phyloP scores from a whole-genome alignment of 2,797 vertebrate species.

The Danio albolineatus region DNA sequence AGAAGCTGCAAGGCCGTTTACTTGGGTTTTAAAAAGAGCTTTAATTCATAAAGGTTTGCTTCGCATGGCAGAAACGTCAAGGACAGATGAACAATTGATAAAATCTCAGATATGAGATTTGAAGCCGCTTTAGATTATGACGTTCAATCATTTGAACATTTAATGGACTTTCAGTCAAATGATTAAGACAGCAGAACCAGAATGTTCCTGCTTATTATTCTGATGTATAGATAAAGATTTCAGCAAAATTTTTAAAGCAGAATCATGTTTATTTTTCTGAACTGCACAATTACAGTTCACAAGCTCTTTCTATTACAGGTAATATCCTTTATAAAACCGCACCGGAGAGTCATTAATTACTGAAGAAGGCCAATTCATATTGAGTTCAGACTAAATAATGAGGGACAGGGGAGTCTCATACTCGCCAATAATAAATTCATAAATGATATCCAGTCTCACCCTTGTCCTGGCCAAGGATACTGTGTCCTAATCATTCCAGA shows the following conservation, averaged over 20 bases:
- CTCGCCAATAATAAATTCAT: slow-evolving; percentile 70
- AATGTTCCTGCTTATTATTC: not conserved
- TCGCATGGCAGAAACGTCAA: not conserved
- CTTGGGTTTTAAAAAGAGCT: not conserved
- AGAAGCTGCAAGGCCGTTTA: not conserved
- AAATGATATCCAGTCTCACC: slow-evolving; percentile 51
- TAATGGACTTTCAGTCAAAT: not conserved
- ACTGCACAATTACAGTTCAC: slow-evolving; percentile 58
- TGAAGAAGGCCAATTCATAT: slow-evolving; percentile 72
- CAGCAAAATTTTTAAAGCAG: not conserved
- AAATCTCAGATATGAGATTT: slow-evolving; percentile 10
- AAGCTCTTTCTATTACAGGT: slow-evolving; percentile 60
- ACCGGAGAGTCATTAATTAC: slow-evolving; percentile 78
- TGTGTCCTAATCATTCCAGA: slow-evolving; percentile 57
- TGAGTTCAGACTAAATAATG: slow-evolving; percentile 71
- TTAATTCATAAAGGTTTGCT: slow-evolving; percentile 4
- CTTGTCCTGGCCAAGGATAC: slow-evolving; percentile 59
- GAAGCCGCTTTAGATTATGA: slow-evolving; percentile 7
- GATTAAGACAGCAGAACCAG: not conserved
- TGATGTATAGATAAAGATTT: no score
- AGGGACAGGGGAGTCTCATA: slow-evolving; percentile 65
- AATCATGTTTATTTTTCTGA: slow-evolving; percentile 14
- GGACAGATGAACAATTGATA: not conserved
- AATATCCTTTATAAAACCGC: slow-evolving; percentile 69
- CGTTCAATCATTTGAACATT: not conserved